phyloP scores from a whole-genome alignment of 2,113 vertebrate genomes.

The Cynocephalus volans region DNA sequence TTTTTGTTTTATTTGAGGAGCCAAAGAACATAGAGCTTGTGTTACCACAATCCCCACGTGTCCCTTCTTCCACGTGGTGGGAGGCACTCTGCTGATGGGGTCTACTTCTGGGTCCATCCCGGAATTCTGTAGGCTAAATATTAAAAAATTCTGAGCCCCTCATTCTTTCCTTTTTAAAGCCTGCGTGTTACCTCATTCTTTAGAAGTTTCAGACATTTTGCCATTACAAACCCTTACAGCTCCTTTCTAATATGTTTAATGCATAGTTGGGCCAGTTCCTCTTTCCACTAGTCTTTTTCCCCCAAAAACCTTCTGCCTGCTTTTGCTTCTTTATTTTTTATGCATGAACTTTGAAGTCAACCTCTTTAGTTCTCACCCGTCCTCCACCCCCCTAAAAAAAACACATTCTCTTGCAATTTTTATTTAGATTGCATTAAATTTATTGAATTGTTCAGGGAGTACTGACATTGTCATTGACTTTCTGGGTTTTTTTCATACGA shows the following conservation, averaged over 20 bases:
- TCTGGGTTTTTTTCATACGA: neutral
- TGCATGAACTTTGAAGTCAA: neutral
- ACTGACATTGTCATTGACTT: neutral
- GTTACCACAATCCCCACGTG: neutral
- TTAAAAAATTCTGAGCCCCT: neutral
- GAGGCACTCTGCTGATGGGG: neutral
- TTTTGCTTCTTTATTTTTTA: neutral
- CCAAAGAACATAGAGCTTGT: neutral
- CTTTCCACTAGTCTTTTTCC: neutral
- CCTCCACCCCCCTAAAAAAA: too few species aligned
- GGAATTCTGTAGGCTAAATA: slow-evolving; percentile 2
- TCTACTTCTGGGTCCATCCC: neutral
- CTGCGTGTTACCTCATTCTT: neutral
- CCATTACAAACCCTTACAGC: neutral
- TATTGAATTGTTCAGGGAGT: neutral
- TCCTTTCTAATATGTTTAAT: neutral
- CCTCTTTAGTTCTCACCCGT: neutral
- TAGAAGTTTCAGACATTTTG: neutral
- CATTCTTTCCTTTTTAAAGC: neutral
- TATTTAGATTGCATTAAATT: neutral
- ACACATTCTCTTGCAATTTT: neutral
- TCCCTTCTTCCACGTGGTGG: neutral
- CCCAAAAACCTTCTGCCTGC: neutral
- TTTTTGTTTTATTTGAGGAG: slow-evolving; percentile 61
- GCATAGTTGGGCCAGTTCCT: neutral